These are phyloP conservation scores for Pelodytes ibericus DNA, from an alignment of 2,797 vertebrate genomes.

Conservation along the genomic window DNA sequence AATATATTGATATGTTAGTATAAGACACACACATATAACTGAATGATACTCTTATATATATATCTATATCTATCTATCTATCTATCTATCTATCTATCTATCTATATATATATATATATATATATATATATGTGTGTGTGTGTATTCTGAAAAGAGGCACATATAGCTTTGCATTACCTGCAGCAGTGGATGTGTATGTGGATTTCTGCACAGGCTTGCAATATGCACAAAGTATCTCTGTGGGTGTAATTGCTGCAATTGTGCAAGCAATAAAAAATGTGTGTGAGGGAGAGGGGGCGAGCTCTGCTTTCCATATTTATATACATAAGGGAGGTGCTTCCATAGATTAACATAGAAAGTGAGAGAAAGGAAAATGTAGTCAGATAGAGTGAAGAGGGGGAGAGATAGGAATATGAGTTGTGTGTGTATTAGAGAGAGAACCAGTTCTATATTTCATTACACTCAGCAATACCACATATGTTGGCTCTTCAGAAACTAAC, in stretches of 20 bases:
- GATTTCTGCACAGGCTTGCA: constrained; percentile 30
- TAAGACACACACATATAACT: too few species aligned
- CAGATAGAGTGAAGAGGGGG: neutral
- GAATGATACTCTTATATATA: too few species aligned
- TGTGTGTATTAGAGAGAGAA: neutral
- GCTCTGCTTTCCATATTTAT: constrained; percentile 5
- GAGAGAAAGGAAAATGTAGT: neutral
- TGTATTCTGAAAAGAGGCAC: too few species aligned
- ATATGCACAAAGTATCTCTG: constrained; percentile 43
- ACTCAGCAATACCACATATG: neutral
- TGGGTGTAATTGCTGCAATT: constrained; percentile 51
- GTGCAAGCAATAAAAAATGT: constrained; percentile 33
- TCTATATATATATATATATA: too few species aligned
- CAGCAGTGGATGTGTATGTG: constrained; percentile 1
- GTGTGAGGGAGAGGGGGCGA: neutral
- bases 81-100: too few species aligned
- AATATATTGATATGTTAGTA: too few species aligned
- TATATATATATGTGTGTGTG: too few species aligned
- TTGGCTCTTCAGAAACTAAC: neutral
- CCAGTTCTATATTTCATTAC: neutral
- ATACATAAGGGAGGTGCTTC: neutral
- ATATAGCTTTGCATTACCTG: constrained; percentile 7
- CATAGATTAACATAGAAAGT: neutral
- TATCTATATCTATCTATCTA: too few species aligned
- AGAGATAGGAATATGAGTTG: neutral